Conservation (phyloP, 2,888 invertebrate species). For the Eristalis pertinax region DNA sequence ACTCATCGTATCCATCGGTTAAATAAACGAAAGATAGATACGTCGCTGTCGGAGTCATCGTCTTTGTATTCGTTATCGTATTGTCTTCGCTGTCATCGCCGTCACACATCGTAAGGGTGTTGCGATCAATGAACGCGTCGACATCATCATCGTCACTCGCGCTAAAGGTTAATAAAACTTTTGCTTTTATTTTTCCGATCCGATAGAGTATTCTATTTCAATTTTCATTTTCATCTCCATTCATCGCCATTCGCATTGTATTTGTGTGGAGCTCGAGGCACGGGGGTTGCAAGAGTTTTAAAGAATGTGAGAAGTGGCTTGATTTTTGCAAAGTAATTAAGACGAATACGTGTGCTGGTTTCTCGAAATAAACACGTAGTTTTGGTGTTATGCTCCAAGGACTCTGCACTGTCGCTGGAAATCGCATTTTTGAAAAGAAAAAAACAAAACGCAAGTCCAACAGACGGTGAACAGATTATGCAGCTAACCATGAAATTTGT, state of each 20-base stretch:
- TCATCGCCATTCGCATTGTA: neutral
- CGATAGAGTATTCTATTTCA: slow-evolving; percentile 42
- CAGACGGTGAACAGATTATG: slow-evolving; percentile 4
- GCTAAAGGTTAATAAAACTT: slow-evolving; percentile 68
- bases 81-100: neutral
- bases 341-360: neutral
- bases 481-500: slow-evolving; percentile 2
- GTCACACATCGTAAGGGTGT: slow-evolving; percentile 25
- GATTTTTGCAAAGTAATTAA: slow-evolving; percentile 10
- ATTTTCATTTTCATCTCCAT: slow-evolving; percentile 15
- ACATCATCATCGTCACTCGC: slow-evolving; percentile 14
- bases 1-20: slow-evolving; percentile 41
- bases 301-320: slow-evolving; percentile 15
- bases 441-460: slow-evolving; percentile 1
- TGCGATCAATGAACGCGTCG: slow-evolving; percentile 62
- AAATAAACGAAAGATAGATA: slow-evolving; percentile 49
- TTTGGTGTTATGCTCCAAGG: slow-evolving; percentile 6
- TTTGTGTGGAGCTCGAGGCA: neutral
- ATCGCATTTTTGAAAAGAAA: neutral
- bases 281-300: neutral
- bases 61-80: neutral
- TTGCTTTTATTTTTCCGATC: slow-evolving; percentile 68
- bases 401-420: slow-evolving; percentile 3
- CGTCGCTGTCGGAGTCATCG: neutral
- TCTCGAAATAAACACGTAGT: slow-evolving; percentile 9